Evolutionary conservation across 2,113 vertebrate genomes (phyloP).

Genomic region (Oplegnathus fasciatus): DNA sequence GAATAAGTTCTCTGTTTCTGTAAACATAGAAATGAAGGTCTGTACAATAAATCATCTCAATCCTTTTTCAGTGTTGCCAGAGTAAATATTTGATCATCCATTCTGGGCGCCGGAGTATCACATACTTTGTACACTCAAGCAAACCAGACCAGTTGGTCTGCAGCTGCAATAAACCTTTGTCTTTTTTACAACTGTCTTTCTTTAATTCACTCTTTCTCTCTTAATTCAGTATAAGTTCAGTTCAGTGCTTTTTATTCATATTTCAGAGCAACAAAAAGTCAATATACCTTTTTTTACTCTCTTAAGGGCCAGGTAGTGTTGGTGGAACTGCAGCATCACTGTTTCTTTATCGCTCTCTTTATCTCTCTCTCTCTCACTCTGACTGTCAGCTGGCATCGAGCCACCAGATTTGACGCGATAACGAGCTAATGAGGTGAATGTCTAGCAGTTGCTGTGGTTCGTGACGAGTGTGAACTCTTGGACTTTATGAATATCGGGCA

Average conservation of each 20-base stretch:
- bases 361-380: background rate
- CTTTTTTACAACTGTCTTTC: background rate
- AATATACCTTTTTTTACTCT: too few relatives aligned
- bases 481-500: slow-evolving; percentile 14
- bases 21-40: background rate
- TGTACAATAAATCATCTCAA: background rate
- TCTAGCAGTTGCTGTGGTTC: background rate
- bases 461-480: background rate
- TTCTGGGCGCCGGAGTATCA: background rate
- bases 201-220: background rate
- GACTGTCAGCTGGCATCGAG: slow-evolving; percentile 17
- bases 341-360: background rate
- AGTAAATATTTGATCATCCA: slow-evolving; percentile 19
- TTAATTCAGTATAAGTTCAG: background rate
- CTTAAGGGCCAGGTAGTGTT: too few relatives aligned
- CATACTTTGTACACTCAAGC: background rate
- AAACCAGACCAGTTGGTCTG: background rate
- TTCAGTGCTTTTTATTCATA: background rate
- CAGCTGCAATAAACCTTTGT: background rate
- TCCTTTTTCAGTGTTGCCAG: background rate
- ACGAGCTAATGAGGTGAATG: slow-evolving; percentile 14
- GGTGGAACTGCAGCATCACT: background rate
- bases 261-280: too few relatives aligned
- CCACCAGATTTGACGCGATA: slow-evolving; percentile 12
- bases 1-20: background rate